phyloP scores from a whole-genome alignment of 2,797 vertebrate species.

The Enteromius argenteus region DNA sequence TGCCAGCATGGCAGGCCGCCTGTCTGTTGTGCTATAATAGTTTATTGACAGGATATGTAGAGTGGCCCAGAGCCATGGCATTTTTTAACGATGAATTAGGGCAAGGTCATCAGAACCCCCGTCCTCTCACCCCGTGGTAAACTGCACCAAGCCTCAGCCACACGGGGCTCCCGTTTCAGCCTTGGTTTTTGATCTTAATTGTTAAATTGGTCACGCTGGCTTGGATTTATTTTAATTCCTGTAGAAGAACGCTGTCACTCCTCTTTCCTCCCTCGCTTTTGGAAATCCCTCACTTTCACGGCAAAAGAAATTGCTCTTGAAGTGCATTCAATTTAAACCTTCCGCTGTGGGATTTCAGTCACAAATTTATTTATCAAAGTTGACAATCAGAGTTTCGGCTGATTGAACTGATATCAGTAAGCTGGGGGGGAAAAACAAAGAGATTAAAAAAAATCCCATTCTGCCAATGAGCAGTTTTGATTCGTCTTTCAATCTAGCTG shows the following conservation, averaged over 20 bases:
- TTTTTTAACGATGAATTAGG: constrained; percentile 78
- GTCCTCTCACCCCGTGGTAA: constrained; percentile 40
- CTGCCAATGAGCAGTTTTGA: constrained; percentile 33
- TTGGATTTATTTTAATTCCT: constrained; percentile 62
- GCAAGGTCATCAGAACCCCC: constrained; percentile 81
- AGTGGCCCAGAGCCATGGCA: constrained; percentile 73
- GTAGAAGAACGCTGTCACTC: constrained; percentile 46
- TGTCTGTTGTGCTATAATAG: constrained; percentile 71
- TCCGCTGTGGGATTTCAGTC: constrained; percentile 50
- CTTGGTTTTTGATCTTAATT: constrained; percentile 61
- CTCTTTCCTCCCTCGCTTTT: constrained; percentile 39
- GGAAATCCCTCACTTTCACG: constrained; percentile 52
- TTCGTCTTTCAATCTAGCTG: constrained; percentile 36
- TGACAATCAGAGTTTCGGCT: constrained; percentile 48
- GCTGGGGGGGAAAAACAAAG: constrained; percentile 29
- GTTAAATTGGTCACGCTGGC: constrained; percentile 63
- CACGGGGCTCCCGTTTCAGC: constrained; percentile 27
- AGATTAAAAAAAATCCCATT: constrained; percentile 46
- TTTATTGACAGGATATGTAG: constrained; percentile 82
- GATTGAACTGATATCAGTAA: constrained; percentile 56
- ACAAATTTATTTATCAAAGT: constrained; percentile 56
- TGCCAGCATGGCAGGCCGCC: constrained; percentile 51
- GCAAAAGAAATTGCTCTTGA: constrained; percentile 53
- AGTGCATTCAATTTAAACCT: constrained; percentile 51
- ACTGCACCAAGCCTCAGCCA: constrained; percentile 46